Percentiles rank a stretch among this genome's conserved stretches.
These are phyloP conservation scores for Thamnophis sirtalis DNA, from an alignment of 2,113 vertebrate species.

Conservation along the genomic window DNA sequence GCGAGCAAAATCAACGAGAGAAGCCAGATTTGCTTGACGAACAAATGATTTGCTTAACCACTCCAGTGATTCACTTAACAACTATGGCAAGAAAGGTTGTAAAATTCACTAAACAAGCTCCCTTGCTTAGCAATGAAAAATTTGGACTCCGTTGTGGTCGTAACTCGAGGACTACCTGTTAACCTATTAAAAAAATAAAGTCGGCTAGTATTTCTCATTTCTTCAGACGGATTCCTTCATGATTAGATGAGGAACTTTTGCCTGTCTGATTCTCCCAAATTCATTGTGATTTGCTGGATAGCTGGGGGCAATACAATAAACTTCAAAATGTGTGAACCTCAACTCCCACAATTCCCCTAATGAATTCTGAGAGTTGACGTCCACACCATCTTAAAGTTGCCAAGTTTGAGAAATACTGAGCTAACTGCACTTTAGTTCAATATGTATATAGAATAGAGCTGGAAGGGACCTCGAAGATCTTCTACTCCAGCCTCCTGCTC, in stretches of 20 bases:
- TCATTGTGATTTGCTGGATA: neutral
- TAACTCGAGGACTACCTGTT: neutral
- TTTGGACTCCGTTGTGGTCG: neutral
- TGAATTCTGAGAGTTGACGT: no score
- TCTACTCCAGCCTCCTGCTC: no score
- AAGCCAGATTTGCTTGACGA: neutral
- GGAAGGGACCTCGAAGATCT: no score
- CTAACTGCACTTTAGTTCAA: no score
- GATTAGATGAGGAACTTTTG: neutral
- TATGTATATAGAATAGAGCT: no score
- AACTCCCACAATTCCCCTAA: no score
- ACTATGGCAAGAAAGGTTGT: neutral
- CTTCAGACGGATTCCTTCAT: neutral
- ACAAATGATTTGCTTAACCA: neutral
- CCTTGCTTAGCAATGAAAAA: neutral
- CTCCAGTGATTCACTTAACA: neutral
- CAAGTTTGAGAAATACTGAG: no score
- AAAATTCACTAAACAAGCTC: neutral
- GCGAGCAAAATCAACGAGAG: neutral
- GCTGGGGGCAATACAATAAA: neutral
- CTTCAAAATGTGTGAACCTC: no score
- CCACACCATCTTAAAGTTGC: no score
- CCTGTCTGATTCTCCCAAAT: neutral
- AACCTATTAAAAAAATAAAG: neutral
- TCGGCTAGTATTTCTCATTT: neutral